These are phyloP conservation scores for Melanotaenia pygmaea DNA, from an alignment of 2,797 vertebrate genomes.

Conservation along the genomic window DNA sequence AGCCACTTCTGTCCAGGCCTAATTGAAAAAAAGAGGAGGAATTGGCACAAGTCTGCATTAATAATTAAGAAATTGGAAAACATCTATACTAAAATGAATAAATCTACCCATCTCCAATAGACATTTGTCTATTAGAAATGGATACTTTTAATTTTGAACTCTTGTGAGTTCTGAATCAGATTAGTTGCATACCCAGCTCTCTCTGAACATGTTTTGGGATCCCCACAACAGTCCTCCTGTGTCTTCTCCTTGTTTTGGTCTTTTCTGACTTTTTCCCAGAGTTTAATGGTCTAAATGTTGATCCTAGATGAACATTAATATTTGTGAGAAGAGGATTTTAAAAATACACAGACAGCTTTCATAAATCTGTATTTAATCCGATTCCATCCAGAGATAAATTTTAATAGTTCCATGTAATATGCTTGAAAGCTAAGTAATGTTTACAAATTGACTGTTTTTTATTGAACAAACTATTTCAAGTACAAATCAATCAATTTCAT, in stretches of 20 bases:
- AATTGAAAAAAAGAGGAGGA: conserved; percentile 23
- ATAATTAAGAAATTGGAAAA: background rate
- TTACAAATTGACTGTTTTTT: background rate
- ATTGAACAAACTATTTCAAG: background rate
- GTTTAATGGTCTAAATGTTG: conserved; percentile 84
- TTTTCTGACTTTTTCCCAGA: conserved; percentile 78
- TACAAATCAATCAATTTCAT: background rate
- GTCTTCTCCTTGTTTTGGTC: conserved; percentile 78
- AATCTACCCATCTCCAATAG: background rate
- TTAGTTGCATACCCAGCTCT: conserved; percentile 87
- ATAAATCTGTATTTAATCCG: background rate
- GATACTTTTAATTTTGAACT: background rate
- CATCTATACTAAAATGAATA: background rate
- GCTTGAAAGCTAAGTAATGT: background rate
- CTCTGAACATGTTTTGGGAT: conserved; percentile 93
- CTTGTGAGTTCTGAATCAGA: background rate
- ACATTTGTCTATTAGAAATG: background rate
- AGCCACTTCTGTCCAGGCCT: conserved; percentile 82
- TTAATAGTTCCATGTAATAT: background rate
- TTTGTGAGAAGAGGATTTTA: background rate
- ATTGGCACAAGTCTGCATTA: conserved; percentile 10
- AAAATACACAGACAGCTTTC: background rate
- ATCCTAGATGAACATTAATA: conserved; percentile 61
- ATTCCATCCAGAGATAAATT: background rate
- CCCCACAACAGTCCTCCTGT: conserved; percentile 86